Evolutionary conservation across 64 coral and sea anemone genomes (phyloP).

Genomic region (Actinia equina): DNA sequence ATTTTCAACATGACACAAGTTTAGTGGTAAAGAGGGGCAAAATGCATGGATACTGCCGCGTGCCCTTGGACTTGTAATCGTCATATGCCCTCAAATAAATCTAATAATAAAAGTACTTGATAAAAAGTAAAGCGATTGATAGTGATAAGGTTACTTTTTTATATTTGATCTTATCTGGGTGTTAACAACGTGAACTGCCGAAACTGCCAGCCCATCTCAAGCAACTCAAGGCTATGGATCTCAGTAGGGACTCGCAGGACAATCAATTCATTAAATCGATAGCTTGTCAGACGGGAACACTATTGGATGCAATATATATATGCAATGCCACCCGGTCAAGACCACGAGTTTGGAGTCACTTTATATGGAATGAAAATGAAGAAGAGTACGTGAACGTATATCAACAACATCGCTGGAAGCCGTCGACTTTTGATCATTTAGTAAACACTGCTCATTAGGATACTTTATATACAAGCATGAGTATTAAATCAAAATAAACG

Average conservation of each 20-base stretch:
- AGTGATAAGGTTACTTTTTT: not conserved
- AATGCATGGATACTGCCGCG: not conserved
- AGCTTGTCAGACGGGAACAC: not conserved
- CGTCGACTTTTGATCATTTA: not conserved
- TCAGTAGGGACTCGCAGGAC: not conserved
- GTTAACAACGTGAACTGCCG: not conserved
- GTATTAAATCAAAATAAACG: not conserved
- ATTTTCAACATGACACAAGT: not conserved
- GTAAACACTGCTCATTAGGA: not conserved
- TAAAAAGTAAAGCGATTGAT: slow-evolving; percentile 6
- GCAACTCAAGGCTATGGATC: not conserved
- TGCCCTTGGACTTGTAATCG: not conserved
- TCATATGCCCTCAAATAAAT: not conserved
- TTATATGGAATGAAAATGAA: no score
- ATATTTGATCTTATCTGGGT: not conserved
- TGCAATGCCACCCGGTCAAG: not conserved
- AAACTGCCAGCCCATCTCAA: not conserved
- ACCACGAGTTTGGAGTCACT: no score
- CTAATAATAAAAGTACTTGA: not conserved
- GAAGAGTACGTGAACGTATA: no score
- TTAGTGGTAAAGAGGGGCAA: not conserved
- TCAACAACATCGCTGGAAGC: not conserved
- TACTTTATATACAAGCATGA: not conserved
- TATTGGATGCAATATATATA: not conserved
- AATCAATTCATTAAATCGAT: not conserved